These are phyloP conservation scores for Myripristis jacobus DNA, from an alignment of 2,797 vertebrate species.

Conservation along the genomic window DNA sequence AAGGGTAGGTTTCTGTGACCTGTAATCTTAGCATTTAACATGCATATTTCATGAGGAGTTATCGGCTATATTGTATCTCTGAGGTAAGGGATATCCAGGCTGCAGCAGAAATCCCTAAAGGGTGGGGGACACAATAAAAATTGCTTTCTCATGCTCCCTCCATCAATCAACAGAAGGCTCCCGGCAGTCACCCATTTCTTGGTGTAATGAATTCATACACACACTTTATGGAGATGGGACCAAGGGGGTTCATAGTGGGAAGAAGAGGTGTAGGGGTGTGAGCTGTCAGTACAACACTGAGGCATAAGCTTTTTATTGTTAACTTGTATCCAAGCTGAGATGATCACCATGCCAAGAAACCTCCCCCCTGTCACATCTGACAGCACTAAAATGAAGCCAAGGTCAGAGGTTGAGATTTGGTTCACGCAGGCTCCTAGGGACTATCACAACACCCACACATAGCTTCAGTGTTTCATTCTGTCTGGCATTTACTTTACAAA, in stretches of 20 bases:
- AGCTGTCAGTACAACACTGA: slow-evolving; percentile 27
- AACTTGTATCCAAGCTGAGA: slow-evolving; percentile 14
- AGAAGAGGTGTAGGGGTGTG: neutral
- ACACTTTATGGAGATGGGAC: slow-evolving; percentile 42
- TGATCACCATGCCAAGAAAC: neutral
- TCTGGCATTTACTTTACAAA: slow-evolving; percentile 47
- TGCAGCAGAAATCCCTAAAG: slow-evolving; percentile 29
- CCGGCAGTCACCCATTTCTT: slow-evolving; percentile 18
- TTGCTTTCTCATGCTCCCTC: slow-evolving; percentile 50
- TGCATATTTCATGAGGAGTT: slow-evolving; percentile 70
- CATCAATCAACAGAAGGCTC: slow-evolving; percentile 57
- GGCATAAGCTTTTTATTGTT: slow-evolving; percentile 21
- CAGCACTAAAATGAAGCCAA: neutral
- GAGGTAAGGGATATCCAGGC: slow-evolving; percentile 45
- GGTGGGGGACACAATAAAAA: slow-evolving; percentile 44
- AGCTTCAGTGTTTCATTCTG: slow-evolving; percentile 29
- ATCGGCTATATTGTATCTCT: slow-evolving; percentile 50
- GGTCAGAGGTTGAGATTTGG: slow-evolving; percentile 15
- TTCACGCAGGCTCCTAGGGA: slow-evolving; percentile 26
- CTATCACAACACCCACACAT: slow-evolving; percentile 32
- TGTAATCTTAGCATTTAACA: slow-evolving; percentile 61
- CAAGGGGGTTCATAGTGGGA: slow-evolving; percentile 5
- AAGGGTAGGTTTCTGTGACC: slow-evolving; percentile 26
- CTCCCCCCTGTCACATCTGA: neutral
- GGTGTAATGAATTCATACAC: slow-evolving; percentile 60